Percentiles rank a stretch among this genome's conserved stretches.
Evolutionary conservation across 2,797 vertebrate species (phyloP).

Genomic region (Peromyscus nudipes): DNA sequence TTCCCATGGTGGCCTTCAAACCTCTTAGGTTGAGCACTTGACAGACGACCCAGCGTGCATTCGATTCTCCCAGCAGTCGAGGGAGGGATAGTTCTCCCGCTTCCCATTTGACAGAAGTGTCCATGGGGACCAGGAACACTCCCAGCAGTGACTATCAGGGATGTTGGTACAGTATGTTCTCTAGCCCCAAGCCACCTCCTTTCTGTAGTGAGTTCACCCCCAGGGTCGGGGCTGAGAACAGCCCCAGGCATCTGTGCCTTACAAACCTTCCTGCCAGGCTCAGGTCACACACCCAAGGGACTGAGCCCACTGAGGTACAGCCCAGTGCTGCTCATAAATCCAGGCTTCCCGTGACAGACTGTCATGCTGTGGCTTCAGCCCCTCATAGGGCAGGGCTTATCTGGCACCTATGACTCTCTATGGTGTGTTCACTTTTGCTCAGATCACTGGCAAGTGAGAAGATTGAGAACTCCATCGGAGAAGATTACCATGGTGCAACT

Average conservation of each 20-base stretch:
- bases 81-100: rapidly evolving
- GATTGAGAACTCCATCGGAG: background rate
- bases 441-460: background rate
- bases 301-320: rapidly evolving
- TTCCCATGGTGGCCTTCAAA: background rate
- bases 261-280: background rate
- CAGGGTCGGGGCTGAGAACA: background rate
- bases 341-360: background rate
- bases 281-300: rapidly evolving
- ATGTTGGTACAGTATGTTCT: rapidly evolving
- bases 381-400: background rate
- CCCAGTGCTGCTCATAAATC: background rate
- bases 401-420: background rate
- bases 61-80: background rate
- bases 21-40: background rate
- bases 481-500: rapidly evolving
- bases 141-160: no score
- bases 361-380: background rate
- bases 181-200: background rate
- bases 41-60: background rate
- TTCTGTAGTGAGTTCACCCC: no score
- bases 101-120: background rate
- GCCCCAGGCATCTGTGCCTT: background rate
- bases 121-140: rapidly evolving
- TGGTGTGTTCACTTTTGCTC: background rate